Percentiles rank a stretch among this genome's conserved stretches.
Evolutionary conservation across 2,888 invertebrate genomes (phyloP).

Genomic region (Tiliacea aurago): DNA sequence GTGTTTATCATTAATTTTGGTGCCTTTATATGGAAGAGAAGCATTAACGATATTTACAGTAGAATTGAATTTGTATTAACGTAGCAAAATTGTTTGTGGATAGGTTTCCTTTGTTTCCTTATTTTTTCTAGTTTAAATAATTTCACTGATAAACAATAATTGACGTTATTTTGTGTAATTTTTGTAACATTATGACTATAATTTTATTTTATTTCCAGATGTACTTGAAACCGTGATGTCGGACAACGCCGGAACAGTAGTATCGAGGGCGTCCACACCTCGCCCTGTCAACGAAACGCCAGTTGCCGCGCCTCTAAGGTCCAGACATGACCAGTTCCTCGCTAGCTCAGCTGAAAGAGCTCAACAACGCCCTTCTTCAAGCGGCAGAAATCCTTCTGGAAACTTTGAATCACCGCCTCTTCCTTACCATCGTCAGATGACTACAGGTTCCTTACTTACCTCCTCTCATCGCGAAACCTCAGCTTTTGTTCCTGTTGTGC

Average conservation of each 20-base stretch:
- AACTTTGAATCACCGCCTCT: conserved; percentile 92
- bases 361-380: conserved; percentile 87
- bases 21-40: conserved; percentile 29
- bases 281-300: conserved; percentile 88
- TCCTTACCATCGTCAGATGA: conserved; percentile 92
- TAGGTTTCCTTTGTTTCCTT: conserved; percentile 18
- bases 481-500: conserved; percentile 97
- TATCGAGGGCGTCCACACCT: conserved; percentile 88
- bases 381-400: conserved; percentile 87
- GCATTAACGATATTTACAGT: conserved; percentile 19
- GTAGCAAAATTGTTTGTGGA: conserved; percentile 7
- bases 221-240: conserved; percentile 84
- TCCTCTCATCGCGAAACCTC: conserved; percentile 94
- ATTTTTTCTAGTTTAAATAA: not conserved
- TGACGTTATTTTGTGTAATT: not conserved
- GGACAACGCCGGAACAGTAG: conserved; percentile 85
- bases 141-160: not conserved
- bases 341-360: conserved; percentile 89
- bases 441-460: conserved; percentile 86
- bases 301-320: conserved; percentile 84
- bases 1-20: conserved; percentile 44
- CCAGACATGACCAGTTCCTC: conserved; percentile 91
- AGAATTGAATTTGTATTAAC: conserved; percentile 13
- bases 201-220: conserved; percentile 79
- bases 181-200: conserved; percentile 1